A percentile compares a stretch with the other conserved stretches of the same genome.
These are phyloP conservation scores for Bufo bufo DNA, from an alignment of 2,113 vertebrate genomes.

Conservation along the genomic window DNA sequence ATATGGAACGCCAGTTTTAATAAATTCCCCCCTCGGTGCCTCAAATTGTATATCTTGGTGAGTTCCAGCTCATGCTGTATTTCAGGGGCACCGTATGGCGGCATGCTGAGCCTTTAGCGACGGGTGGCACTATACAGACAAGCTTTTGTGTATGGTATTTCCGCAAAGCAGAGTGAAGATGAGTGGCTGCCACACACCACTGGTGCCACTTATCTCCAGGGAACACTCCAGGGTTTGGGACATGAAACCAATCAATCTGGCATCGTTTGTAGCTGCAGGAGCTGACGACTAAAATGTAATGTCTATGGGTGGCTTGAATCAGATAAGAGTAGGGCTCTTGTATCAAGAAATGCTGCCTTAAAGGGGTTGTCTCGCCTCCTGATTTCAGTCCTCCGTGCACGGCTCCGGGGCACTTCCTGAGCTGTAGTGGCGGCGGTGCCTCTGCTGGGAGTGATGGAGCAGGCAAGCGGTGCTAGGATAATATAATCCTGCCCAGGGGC, in stretches of 20 bases:
- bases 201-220: not conserved
- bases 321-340: no score
- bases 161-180: no score
- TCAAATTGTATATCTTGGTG: not conserved
- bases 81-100: not conserved
- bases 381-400: not conserved
- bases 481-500: no score
- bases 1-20: no score
- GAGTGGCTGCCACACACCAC: not conserved
- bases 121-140: no score
- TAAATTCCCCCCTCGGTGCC: not conserved
- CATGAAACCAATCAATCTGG: not conserved
- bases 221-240: not conserved
- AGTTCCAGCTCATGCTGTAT: not conserved
- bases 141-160: no score
- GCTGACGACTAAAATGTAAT: not conserved
- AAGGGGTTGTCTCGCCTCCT: no score
- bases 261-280: not conserved
- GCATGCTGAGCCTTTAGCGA: not conserved
- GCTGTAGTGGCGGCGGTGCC: no score
- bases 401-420: no score
- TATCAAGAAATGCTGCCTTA: no score
- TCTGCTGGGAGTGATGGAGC: no score
- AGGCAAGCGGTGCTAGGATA: no score
- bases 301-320: not conserved